Conservation (phyloP, 2,888 invertebrate species). For the Axea sp. region DNA sequence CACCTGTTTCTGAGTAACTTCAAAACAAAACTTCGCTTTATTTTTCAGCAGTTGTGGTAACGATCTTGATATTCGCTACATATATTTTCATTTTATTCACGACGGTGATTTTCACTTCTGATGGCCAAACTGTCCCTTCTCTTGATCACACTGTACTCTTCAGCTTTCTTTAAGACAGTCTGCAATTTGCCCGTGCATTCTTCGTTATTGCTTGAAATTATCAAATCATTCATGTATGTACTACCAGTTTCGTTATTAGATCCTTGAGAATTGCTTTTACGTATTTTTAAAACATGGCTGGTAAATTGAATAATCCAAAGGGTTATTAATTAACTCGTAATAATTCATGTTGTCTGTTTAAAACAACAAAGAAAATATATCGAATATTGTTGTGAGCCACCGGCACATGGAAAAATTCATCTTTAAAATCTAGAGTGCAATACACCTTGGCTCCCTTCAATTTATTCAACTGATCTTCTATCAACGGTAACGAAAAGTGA, state of each 20-base stretch:
- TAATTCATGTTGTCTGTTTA: neutral
- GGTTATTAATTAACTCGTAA: neutral
- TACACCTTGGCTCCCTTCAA: neutral
- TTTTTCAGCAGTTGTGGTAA: neutral
- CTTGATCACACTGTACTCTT: neutral
- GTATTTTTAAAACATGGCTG: constrained; percentile 1
- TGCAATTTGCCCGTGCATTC: constrained; percentile 6
- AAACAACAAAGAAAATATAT: constrained; percentile 1
- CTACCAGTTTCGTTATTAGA: no score
- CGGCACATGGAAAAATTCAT: constrained; percentile 6
- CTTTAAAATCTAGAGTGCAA: neutral
- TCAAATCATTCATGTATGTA: constrained; percentile 31
- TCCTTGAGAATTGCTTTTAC: constrained; percentile 1
- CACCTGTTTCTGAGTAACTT: neutral
- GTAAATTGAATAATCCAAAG: constrained; percentile 5
- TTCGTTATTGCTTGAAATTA: neutral
- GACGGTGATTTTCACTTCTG: neutral
- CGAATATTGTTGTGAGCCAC: neutral
- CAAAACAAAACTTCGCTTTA: neutral
- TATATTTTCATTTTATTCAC: neutral
- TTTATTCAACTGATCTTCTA: constrained; percentile 2
- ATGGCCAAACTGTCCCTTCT: neutral
- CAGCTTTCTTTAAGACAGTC: neutral
- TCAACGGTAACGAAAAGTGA: neutral
- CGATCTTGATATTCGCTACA: neutral